These are phyloP conservation scores for Pleuronectes platessa DNA, from an alignment of 2,113 vertebrate species.

Conservation along the genomic window DNA sequence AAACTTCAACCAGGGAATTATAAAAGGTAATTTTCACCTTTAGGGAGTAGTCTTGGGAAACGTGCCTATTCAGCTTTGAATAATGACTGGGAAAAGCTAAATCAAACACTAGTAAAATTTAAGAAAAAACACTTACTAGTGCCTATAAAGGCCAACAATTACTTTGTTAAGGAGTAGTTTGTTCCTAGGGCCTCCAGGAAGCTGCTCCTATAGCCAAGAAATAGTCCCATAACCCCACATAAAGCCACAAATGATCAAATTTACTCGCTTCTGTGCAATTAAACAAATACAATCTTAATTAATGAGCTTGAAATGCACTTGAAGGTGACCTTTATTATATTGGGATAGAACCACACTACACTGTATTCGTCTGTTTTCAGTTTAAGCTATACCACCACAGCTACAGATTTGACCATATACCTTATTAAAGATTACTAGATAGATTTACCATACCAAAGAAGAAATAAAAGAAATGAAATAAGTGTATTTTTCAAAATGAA, in stretches of 20 bases:
- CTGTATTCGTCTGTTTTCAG: neutral
- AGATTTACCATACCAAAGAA: neutral
- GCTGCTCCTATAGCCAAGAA: neutral
- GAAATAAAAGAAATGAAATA: neutral
- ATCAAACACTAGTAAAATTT: neutral
- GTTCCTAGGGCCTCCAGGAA: neutral
- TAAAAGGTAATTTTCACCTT: neutral
- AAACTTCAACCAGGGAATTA: neutral
- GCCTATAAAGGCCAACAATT: neutral
- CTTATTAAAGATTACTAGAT: neutral
- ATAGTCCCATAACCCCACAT: neutral
- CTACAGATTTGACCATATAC: neutral
- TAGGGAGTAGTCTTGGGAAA: neutral
- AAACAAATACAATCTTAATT: neutral
- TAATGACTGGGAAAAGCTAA: neutral
- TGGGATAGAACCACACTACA: neutral
- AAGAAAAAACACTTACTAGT: neutral
- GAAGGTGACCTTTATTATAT: neutral
- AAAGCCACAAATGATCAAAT: neutral
- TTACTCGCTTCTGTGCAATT: neutral
- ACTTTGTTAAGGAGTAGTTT: neutral
- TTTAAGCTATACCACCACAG: neutral
- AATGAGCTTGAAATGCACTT: neutral
- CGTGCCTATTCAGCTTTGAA: neutral
- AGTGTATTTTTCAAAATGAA: neutral